These are phyloP conservation scores for Bujurquina vittata DNA, from an alignment of 2,113 vertebrate genomes.

Conservation along the genomic window DNA sequence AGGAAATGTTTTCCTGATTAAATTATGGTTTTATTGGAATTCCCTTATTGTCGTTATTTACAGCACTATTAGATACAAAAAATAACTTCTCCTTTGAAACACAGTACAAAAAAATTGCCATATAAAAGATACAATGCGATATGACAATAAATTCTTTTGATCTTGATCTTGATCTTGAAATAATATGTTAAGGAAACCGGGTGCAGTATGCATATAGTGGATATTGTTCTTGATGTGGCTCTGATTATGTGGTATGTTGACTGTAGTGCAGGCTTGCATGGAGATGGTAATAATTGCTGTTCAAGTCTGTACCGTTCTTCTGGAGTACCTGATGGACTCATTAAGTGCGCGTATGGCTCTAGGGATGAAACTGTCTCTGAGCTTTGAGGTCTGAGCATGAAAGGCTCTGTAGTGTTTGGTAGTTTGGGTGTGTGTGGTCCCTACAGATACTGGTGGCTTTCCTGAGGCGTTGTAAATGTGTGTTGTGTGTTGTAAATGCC, in stretches of 20 bases:
- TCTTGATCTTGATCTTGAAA: too few relatives aligned
- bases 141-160: too few relatives aligned
- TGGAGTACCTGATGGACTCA: not conserved
- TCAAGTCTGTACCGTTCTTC: not conserved
- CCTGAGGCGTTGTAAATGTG: too few relatives aligned
- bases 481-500: not conserved
- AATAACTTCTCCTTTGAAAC: not conserved
- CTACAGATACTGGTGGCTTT: not conserved
- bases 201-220: not conserved
- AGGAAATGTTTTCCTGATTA: not conserved
- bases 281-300: accelerated
- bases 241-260: not conserved
- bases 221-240: not conserved
- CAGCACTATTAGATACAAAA: not conserved
- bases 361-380: not conserved
- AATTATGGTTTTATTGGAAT: not conserved
- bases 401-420: accelerated
- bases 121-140: not conserved
- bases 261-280: not conserved
- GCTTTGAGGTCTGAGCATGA: not conserved
- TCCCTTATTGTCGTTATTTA: not conserved
- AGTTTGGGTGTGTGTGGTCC: not conserved
- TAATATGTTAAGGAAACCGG: too few relatives aligned
- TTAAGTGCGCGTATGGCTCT: not conserved
- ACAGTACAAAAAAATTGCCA: not conserved